Evolutionary conservation across 2,113 vertebrate species (phyloP), one percentile per base, ranked within the genome.

Genomic region (Spheniscus mendiculus): DNA sequence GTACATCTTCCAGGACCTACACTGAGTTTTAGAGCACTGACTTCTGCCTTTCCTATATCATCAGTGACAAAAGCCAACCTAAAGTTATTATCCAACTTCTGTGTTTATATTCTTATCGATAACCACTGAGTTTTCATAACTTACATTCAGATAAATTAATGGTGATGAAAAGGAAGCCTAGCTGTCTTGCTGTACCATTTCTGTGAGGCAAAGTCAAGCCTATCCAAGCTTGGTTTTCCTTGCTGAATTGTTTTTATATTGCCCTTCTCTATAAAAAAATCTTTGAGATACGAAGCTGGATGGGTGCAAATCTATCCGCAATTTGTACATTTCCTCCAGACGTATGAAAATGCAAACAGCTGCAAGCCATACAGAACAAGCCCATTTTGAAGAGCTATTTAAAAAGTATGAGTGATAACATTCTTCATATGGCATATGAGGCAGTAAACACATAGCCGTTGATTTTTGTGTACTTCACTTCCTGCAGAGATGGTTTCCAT

Each of bases 331-430:
- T 95, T 96, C 91, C 89, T 92, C 38, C 72, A 77, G 55, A 66
- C 29, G 66, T 83, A 77, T 36, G 63, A 88, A 95, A 90, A 70
- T 70, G 30, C 47, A 65, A 78, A 83, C 79, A 93, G 88, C 76
- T 97, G 79, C 88, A 78, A 94, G 50, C 59, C 45, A 56, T 73
- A 90, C 42, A 77, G 76, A 93, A 81, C 29, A 90, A 87, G 62
- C 15, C 42, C 32, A 36, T 91, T 93, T 77, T 91, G 62, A 92
- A 92, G 55, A 90, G 63, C 87, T 93, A 58, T 95, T 94, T 94
- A 16, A 94, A 87, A 97, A 80, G 55, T 92, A 50, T 70, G 62
- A 87, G 79, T 90, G 76, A 66, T 90, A 93, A 73, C 40, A 83
- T 59, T 30, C 83, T 93, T 91, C 56, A 14, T 59, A 66, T 47